Evolutionary conservation across 2,113 vertebrate genomes (phyloP), one percentile per base, ranked within the genome.

Genomic region (Poeciliopsis retropinna): DNA sequence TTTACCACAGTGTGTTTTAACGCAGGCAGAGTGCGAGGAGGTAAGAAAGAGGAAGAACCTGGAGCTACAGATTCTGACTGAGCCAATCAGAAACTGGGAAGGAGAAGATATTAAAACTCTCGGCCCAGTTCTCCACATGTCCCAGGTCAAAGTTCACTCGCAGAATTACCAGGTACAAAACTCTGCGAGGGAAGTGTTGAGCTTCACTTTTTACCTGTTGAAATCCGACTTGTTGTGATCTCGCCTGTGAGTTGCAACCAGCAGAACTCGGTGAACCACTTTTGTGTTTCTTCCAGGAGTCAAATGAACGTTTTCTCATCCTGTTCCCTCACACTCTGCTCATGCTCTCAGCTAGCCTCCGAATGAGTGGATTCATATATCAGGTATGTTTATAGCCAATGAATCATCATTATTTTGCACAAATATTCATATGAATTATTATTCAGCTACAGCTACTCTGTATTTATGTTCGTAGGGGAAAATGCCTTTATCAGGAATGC

Each of bases 331-430:
- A 95, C 68, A 95, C 96, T 62, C 94, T 99, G 80, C 93, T 99
- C 13, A 94, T 99, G 93, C 84, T 99, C 63, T 99, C 98, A 82
- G 96, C 97, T 84, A 99, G 97, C 78, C 93, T 96, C 11, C 95
- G 98, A 81, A 99, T 99, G 98, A 99, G 98, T 78, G 97, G 97
- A 1, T 99, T 99, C 91, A 98, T 99, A 77, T 99, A 97, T 87
- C 97, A 99, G 97, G 98, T 99, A 2, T 0, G 25, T 70, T 25
- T 65, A 5, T 6, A 39, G 11, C 2, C 11, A 29, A 8, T 31
- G n/a, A 14, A 31, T 47, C 44, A 17, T 22, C 15, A 30, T 22
- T 22, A 66, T 12, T 13, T 27, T 60, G 22, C n/a, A 34, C 29
- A 32, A 5, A 2, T 27, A 8, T 66, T 47, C 11, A 17, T 19